phyloP scores from a whole-genome alignment of 2,113 vertebrate species.

The Sceloporus undulatus region DNA sequence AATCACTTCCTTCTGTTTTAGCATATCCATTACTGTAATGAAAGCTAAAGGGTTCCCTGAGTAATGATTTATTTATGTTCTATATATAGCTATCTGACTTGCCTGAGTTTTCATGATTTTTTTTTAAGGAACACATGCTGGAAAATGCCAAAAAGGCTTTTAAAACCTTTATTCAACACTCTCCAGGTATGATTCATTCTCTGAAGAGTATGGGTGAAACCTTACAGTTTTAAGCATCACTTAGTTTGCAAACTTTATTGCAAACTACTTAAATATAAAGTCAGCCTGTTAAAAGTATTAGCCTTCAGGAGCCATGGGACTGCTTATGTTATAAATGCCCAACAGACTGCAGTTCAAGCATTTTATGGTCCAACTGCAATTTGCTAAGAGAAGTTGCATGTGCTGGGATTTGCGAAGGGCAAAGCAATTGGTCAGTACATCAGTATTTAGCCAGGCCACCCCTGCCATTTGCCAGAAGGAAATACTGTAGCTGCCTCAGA shows the following conservation, averaged over 20 bases:
- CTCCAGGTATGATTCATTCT: not conserved
- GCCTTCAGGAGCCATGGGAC: not conserved
- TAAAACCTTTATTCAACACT: not conserved
- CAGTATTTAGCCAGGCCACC: not conserved
- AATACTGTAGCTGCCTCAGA: not conserved
- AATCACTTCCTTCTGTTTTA: constrained; percentile 25
- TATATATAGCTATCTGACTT: constrained; percentile 19
- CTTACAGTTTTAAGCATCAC: not conserved
- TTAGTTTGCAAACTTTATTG: not conserved
- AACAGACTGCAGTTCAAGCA: not conserved
- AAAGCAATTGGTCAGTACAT: constrained; percentile 8
- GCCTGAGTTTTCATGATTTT: constrained; percentile 32
- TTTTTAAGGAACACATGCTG: not conserved
- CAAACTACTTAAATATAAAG: not conserved
- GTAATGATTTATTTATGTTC: constrained; percentile 39
- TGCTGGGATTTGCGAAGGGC: constrained; percentile 1
- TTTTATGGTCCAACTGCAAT: not conserved
- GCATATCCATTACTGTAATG: constrained; percentile 32
- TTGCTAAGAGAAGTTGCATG: constrained; percentile 24
- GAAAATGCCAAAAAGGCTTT: not conserved
- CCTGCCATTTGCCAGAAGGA: not conserved
- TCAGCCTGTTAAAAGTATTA: not conserved
- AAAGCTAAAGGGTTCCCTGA: constrained; percentile 16
- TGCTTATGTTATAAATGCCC: not conserved
- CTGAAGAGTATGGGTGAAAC: not conserved